Percentiles rank a stretch among this genome's conserved stretches.
Conservation (phyloP, 2,797 vertebrate species). For the Pipistrellus pipistrellus region DNA sequence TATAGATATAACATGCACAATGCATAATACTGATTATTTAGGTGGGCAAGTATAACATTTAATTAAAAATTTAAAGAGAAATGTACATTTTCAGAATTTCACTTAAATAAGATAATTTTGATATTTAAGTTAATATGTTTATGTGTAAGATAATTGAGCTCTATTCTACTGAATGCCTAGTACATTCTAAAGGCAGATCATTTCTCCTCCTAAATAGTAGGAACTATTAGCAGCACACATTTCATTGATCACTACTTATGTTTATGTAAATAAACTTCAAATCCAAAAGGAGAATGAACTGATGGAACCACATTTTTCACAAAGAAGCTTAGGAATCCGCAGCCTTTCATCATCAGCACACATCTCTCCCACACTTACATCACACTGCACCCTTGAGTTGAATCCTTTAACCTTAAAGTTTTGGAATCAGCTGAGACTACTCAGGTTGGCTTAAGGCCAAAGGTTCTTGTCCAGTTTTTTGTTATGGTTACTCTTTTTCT, state of each 20-base stretch:
- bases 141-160: not conserved
- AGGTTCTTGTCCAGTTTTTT: not conserved
- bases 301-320: not conserved
- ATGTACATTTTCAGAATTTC: not conserved
- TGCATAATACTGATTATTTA: not conserved
- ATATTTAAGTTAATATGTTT: not conserved
- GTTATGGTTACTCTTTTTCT: not conserved
- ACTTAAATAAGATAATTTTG: conserved; percentile 12
- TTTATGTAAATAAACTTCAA: not conserved
- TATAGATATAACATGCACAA: not conserved
- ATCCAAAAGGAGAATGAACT: not conserved
- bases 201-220: not conserved
- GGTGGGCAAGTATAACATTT: not conserved
- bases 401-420: not conserved
- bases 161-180: not conserved
- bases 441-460: not conserved
- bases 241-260: not conserved
- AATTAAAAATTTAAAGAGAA: conserved; percentile 6
- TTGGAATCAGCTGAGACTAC: not conserved
- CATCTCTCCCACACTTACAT: not conserved
- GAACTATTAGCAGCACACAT: not conserved
- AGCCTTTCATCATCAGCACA: not conserved
- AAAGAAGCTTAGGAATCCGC: not conserved
- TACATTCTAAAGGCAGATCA: not conserved
- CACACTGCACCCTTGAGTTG: not conserved